These are phyloP conservation scores for Agrilus cyanescens DNA, from an alignment of 2,888 invertebrate genomes.

Conservation along the genomic window DNA sequence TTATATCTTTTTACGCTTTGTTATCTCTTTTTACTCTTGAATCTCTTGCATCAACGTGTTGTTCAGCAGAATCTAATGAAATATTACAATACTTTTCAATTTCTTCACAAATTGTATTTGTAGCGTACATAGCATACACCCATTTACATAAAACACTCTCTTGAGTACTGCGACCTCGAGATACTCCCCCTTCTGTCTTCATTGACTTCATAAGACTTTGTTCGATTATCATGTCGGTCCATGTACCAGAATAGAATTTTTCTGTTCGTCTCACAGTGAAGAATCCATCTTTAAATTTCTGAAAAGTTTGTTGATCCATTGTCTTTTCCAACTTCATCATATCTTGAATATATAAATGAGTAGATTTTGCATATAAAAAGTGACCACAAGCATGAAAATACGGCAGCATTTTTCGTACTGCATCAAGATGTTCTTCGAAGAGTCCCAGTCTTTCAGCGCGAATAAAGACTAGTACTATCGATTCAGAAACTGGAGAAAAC, in stretches of 20 bases:
- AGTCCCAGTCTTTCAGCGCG: conserved; percentile 20
- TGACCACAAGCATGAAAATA: conserved; percentile 26
- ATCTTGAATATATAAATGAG: conserved; percentile 19
- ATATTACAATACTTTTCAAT: conserved; percentile 16
- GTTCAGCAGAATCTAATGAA: conserved; percentile 13
- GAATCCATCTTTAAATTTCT: conserved; percentile 19
- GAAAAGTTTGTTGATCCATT: conserved; percentile 20
- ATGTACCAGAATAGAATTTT: conserved; percentile 20
- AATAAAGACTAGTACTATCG: conserved; percentile 12
- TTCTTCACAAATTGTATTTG: conserved; percentile 21
- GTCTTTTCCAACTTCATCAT: conserved; percentile 21
- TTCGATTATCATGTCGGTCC: conserved; percentile 11
- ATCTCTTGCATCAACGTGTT: conserved; percentile 16
- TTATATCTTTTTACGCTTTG: too few species aligned
- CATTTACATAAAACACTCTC: conserved; percentile 22
- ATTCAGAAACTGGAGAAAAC: too few species aligned
- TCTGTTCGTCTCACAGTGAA: conserved; percentile 23
- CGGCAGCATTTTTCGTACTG: conserved; percentile 24
- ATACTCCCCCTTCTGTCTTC: conserved; percentile 11
- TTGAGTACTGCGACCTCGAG: conserved; percentile 15
- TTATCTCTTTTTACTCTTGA: conserved; percentile 15
- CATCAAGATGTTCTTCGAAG: conserved; percentile 22
- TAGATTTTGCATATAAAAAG: conserved; percentile 25
- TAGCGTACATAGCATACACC: conserved; percentile 19
- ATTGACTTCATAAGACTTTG: conserved; percentile 12